These are phyloP conservation scores for Nemopilema nomurai DNA, from an alignment of 30 jellyfish, hydroid and myxozoan genomes.

Conservation along the genomic window DNA sequence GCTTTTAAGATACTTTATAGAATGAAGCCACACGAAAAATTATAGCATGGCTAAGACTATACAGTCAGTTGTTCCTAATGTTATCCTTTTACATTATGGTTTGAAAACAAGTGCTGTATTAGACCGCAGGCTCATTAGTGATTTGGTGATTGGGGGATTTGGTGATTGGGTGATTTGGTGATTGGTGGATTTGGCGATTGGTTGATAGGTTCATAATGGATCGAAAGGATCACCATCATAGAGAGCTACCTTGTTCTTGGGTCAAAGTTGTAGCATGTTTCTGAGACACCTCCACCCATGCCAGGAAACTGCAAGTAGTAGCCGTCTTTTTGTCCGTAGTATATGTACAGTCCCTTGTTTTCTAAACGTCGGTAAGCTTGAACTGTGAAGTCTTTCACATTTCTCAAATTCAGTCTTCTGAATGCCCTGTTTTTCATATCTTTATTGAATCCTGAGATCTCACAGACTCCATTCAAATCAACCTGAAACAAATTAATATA, in stretches of 20 bases:
- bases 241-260: conserved; percentile 66
- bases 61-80: background rate
- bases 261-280: conserved; percentile 17
- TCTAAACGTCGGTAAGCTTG: conserved; percentile 29
- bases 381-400: conserved; percentile 12
- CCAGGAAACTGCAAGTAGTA: conserved; percentile 46
- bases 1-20: too few species aligned
- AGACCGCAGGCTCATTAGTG: too few species aligned
- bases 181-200: too few species aligned
- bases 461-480: conserved; percentile 44
- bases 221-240: too few species aligned
- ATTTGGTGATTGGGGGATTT: too few species aligned
- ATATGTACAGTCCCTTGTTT: conserved; percentile 33
- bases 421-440: background rate
- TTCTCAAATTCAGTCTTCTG: conserved; percentile 15
- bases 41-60: background rate
- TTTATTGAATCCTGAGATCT: background rate
- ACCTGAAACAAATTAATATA: conserved; percentile 2
- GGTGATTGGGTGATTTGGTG: too few species aligned
- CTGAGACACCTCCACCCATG: background rate
- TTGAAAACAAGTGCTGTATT: too few species aligned
- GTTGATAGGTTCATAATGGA: too few species aligned
- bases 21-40: background rate
- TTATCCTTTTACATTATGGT: too few species aligned
- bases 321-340: conserved; percentile 55